Percentiles rank a stretch among this genome's conserved stretches.
Evolutionary conservation across 2,113 vertebrate genomes (phyloP).

Genomic region (Corynorhinus townsendii): DNA sequence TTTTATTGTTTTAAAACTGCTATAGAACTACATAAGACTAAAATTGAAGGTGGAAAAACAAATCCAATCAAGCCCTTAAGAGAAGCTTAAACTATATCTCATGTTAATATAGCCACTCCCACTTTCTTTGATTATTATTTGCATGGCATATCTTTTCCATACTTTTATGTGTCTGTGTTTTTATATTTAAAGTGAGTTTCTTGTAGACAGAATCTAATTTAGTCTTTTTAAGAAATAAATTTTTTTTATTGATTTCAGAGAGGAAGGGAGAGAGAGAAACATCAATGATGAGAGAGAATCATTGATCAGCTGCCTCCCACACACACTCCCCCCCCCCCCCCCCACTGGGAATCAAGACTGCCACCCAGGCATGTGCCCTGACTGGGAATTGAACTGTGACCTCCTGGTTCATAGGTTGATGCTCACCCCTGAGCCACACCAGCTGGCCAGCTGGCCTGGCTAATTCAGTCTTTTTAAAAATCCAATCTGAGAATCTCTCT

Average conservation of each 20-base stretch:
- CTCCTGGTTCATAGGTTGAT: too few relatives aligned
- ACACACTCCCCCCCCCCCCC: too few relatives aligned
- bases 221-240: neutral
- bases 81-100: neutral
- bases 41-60: neutral
- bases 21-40: neutral
- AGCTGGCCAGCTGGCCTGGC: too few relatives aligned
- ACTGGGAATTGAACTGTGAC: too few relatives aligned
- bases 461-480: neutral
- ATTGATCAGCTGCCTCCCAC: too few relatives aligned
- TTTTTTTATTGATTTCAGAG: too few relatives aligned
- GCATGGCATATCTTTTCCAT: neutral
- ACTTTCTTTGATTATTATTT: neutral
- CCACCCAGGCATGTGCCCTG: too few relatives aligned
- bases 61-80: neutral
- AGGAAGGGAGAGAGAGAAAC: too few relatives aligned
- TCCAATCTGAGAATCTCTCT: neutral
- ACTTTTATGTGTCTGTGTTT: neutral
- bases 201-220: neutral
- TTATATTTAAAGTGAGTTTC: neutral
- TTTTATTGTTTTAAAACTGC: slow-evolving; percentile 19
- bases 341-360: too few relatives aligned
- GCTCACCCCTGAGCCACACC: too few relatives aligned
- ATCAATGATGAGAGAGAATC: too few relatives aligned
- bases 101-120: neutral